Evolutionary conservation across 2,113 vertebrate species (phyloP).

Genomic region (Thalassoma bifasciatum): DNA sequence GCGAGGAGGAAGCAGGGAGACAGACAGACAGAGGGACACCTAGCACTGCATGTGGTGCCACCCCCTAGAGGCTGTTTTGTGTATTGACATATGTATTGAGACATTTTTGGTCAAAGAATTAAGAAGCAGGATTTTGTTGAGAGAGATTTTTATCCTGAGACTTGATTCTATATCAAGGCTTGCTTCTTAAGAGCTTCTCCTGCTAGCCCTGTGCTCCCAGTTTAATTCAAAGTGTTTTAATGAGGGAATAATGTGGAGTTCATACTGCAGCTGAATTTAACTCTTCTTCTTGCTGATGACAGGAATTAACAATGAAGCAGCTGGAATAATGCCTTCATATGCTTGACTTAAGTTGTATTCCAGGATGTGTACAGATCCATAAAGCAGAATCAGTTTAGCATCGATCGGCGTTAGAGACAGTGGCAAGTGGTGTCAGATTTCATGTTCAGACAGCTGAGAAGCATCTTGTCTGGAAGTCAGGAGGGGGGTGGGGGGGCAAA

Average conservation of each 20-base stretch:
- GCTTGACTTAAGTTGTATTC: conserved; percentile 49
- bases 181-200: not conserved
- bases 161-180: too few species aligned
- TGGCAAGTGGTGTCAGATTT: conserved; percentile 40
- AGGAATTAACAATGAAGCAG: conserved; percentile 34
- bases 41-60: conserved; percentile 37
- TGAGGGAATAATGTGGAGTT: conserved; percentile 7
- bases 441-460: conserved; percentile 48
- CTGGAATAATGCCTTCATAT: conserved; percentile 8
- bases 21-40: conserved; percentile 5
- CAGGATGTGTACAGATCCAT: conserved; percentile 52
- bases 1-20: conserved; percentile 11
- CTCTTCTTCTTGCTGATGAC: conserved; percentile 20
- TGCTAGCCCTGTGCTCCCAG: not conserved
- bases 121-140: not conserved
- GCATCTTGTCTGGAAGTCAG: conserved; percentile 46
- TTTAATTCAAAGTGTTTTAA: not conserved
- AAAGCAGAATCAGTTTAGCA: conserved; percentile 66
- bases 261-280: conserved; percentile 19
- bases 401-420: conserved; percentile 58
- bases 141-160: too few species aligned
- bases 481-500: not conserved
- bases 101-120: conserved; percentile 4
- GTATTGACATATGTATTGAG: conserved; percentile 21
- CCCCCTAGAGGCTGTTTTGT: conserved; percentile 60